phyloP scores from a whole-genome alignment of 1,140 invertebrate species.

The Venturia canescens region DNA sequence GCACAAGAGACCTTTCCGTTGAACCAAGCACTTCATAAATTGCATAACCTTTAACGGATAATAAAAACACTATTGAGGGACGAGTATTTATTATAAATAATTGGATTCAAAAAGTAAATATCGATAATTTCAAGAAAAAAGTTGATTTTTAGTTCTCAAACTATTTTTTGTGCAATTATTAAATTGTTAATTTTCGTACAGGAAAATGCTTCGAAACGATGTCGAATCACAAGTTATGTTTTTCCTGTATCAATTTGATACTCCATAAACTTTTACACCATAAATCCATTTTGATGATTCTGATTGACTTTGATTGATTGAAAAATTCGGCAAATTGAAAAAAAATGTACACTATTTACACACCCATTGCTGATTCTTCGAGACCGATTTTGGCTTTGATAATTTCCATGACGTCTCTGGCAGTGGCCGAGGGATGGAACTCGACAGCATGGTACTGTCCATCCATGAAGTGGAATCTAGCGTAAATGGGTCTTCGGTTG shows the following conservation, averaged over 20 bases:
- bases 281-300: too few relatives aligned
- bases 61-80: constrained; percentile 27
- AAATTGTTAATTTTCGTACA: too few relatives aligned
- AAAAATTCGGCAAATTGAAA: background rate
- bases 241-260: too few relatives aligned
- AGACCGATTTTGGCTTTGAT: constrained; percentile 96
- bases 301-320: too few relatives aligned
- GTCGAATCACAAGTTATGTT: too few relatives aligned
- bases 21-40: constrained; percentile 89
- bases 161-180: too few relatives aligned
- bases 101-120: too few relatives aligned
- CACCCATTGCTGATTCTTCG: constrained; percentile 86
- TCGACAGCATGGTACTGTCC: constrained; percentile 96
- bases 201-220: too few relatives aligned
- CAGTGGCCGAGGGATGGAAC: constrained; percentile 95
- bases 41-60: constrained; percentile 80
- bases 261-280: too few relatives aligned
- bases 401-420: constrained; percentile 92
- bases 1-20: constrained; percentile 88
- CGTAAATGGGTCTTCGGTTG: constrained; percentile 92
- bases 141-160: background rate
- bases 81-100: constrained; percentile 21
- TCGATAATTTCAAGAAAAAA: background rate
- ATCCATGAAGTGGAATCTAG: constrained; percentile 95
- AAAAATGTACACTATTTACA: constrained; percentile 39